Conservation (phyloP, 2,888 invertebrate species). For the Caenorhabditis parvicauda region DNA sequence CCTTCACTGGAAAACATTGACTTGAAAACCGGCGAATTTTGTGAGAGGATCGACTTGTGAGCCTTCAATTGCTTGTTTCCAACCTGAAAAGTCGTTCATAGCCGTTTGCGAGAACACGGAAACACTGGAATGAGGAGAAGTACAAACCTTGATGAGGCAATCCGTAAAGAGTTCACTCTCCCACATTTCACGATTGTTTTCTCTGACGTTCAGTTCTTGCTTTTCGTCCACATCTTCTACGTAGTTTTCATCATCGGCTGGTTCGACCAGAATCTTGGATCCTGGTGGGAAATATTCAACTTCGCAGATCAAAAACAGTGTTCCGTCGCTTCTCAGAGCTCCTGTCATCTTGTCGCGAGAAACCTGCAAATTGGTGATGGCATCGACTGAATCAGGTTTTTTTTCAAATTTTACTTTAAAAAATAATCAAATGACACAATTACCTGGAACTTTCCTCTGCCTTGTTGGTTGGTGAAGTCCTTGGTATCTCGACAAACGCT, state of each 20-base stretch:
- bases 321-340: slow-evolving; percentile 50
- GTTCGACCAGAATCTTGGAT: slow-evolving; percentile 49
- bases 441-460: slow-evolving; percentile 59
- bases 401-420: not conserved
- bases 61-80: slow-evolving; percentile 47
- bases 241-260: slow-evolving; percentile 37
- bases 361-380: slow-evolving; percentile 18
- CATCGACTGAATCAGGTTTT: not conserved
- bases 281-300: slow-evolving; percentile 51
- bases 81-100: slow-evolving; percentile 29
- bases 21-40: slow-evolving; percentile 53
- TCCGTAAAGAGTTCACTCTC: slow-evolving; percentile 53
- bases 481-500: slow-evolving; percentile 60
- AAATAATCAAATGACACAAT: not conserved
- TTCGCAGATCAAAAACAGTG: slow-evolving; percentile 55
- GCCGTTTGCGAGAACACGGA: not conserved
- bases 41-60: slow-evolving; percentile 56
- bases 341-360: slow-evolving; percentile 51
- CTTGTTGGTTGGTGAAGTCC: slow-evolving; percentile 61
- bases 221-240: slow-evolving; percentile 36
- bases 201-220: slow-evolving; percentile 26
- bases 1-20: slow-evolving; percentile 52
- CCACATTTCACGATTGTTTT: slow-evolving; percentile 46
- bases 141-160: slow-evolving; percentile 47
- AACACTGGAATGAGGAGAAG: not conserved